phyloP scores from a whole-genome alignment of 2,888 invertebrate species.

The Drosophila longiperda region DNA sequence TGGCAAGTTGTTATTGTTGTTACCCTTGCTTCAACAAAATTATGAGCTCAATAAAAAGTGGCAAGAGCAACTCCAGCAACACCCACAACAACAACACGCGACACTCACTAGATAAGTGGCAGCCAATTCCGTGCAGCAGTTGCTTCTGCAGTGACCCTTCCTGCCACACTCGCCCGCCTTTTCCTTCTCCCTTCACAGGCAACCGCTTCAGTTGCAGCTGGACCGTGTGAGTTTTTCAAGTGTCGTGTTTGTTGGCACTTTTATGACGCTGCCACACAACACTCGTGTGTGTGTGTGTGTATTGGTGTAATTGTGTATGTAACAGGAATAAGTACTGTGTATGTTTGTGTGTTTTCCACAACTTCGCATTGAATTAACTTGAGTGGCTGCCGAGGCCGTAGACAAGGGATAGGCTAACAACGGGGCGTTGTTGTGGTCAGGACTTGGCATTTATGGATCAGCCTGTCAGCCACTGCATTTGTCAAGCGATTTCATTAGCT shows the following conservation, averaged over 20 bases:
- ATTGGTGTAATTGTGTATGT: neutral
- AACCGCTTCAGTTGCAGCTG: slow-evolving; percentile 13
- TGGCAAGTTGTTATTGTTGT: slow-evolving; percentile 37
- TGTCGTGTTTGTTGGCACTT: slow-evolving; percentile 37
- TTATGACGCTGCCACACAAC: slow-evolving; percentile 37
- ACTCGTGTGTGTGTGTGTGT: slow-evolving; percentile 24
- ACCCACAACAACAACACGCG: slow-evolving; percentile 42
- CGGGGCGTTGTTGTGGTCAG: slow-evolving; percentile 51
- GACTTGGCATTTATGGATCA: slow-evolving; percentile 66
- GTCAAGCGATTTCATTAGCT: slow-evolving; percentile 52
- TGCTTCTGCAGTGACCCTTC: slow-evolving; percentile 28
- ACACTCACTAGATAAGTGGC: slow-evolving; percentile 58
- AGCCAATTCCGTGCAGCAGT: slow-evolving; percentile 56
- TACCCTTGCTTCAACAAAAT: slow-evolving; percentile 62
- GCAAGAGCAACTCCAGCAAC: slow-evolving; percentile 25
- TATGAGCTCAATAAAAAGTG: slow-evolving; percentile 67
- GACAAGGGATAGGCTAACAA: slow-evolving; percentile 9
- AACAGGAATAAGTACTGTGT: slow-evolving; percentile 11
- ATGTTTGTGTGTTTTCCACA: slow-evolving; percentile 9
- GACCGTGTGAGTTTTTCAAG: slow-evolving; percentile 36
- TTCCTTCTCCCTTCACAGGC: neutral
- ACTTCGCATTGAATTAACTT: slow-evolving; percentile 69
- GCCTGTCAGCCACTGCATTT: slow-evolving; percentile 45
- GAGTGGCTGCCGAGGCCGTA: slow-evolving; percentile 47
- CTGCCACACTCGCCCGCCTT: slow-evolving; percentile 9